Conservation (phyloP, 2,888 invertebrate species). For the Clepsis dumicolana region DNA sequence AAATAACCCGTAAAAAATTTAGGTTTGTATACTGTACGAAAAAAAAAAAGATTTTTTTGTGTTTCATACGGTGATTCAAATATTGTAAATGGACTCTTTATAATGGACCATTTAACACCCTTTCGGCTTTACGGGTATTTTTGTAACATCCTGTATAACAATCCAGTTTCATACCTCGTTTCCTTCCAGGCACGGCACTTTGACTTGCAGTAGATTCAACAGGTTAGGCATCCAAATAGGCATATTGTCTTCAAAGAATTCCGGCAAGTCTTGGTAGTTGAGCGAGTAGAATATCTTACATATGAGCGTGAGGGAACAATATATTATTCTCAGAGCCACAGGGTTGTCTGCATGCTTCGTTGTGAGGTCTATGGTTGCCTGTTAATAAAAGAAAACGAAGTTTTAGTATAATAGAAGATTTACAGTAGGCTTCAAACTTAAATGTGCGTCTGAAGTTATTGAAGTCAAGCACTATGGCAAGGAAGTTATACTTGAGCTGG, state of each 20-base stretch:
- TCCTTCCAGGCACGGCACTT: conserved; percentile 92
- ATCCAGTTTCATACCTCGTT: conserved; percentile 59
- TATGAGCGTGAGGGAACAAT: conserved; percentile 94
- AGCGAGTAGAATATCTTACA: conserved; percentile 98
- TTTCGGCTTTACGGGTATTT: too few species aligned
- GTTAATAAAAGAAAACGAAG: conserved; percentile 55
- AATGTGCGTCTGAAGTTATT: too few species aligned
- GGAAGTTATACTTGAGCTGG: too few species aligned
- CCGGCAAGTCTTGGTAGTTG: conserved; percentile 99
- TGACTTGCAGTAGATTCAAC: conserved; percentile 91
- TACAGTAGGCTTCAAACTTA: too few species aligned
- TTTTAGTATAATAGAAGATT: not conserved
- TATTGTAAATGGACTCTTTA: too few species aligned
- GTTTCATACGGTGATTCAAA: too few species aligned
- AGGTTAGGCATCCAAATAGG: conserved; percentile 97
- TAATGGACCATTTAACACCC: too few species aligned
- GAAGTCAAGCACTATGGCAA: too few species aligned
- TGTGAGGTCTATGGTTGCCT: conserved; percentile 94
- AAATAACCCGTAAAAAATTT: too few species aligned
- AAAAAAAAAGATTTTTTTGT: too few species aligned
- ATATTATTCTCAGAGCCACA: conserved; percentile 94
- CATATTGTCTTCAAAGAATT: conserved; percentile 99
- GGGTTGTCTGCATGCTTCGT: conserved; percentile 92
- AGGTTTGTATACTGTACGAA: too few species aligned
- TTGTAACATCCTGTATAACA: not conserved